A percentile compares a stretch with the other conserved stretches of the same genome.
Conservation (phyloP, 1,140 invertebrate species). For the Nixonia krombeini region DNA sequence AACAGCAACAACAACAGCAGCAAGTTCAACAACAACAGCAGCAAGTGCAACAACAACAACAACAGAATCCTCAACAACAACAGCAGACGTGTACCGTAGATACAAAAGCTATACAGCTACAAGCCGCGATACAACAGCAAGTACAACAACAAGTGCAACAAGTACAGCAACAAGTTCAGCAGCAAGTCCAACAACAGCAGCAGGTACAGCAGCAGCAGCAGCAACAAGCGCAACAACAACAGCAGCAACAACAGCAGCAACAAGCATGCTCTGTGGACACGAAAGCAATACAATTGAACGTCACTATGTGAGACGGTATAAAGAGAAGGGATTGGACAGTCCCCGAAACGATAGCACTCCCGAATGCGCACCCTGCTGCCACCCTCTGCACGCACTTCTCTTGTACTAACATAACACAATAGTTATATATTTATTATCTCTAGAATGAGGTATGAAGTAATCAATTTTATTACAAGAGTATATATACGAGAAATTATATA, state of each 20-base stretch:
- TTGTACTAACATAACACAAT: constrained; percentile 70
- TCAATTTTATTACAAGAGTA: constrained; percentile 71
- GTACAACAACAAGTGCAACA: constrained; percentile 50
- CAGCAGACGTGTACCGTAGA: constrained; percentile 49
- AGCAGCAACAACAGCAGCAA: constrained; percentile 64
- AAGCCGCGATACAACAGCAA: constrained; percentile 51
- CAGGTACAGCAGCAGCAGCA: constrained; percentile 59
- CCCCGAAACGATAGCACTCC: constrained; percentile 61
- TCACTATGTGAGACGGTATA: constrained; percentile 70
- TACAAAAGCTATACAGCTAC: constrained; percentile 48
- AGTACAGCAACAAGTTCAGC: constrained; percentile 58
- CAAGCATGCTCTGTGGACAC: constrained; percentile 67
- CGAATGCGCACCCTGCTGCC: constrained; percentile 65
- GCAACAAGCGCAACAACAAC: constrained; percentile 63
- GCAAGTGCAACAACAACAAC: constrained; percentile 55
- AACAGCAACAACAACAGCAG: constrained; percentile 44
- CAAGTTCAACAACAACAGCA: constrained; percentile 54
- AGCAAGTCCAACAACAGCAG: constrained; percentile 57
- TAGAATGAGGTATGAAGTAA: constrained; percentile 68
- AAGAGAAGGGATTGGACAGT: constrained; percentile 58
- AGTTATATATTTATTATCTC: constrained; percentile 71
- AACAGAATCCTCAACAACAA: constrained; percentile 40
- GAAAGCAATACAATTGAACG: constrained; percentile 71
- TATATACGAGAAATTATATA: constrained; percentile 66
- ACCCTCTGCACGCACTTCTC: constrained; percentile 71